A percentile compares a stretch with the other conserved stretches of the same genome.
Conservation (phyloP, 2,797 vertebrate species). For the Uromys caudimaculatus region DNA sequence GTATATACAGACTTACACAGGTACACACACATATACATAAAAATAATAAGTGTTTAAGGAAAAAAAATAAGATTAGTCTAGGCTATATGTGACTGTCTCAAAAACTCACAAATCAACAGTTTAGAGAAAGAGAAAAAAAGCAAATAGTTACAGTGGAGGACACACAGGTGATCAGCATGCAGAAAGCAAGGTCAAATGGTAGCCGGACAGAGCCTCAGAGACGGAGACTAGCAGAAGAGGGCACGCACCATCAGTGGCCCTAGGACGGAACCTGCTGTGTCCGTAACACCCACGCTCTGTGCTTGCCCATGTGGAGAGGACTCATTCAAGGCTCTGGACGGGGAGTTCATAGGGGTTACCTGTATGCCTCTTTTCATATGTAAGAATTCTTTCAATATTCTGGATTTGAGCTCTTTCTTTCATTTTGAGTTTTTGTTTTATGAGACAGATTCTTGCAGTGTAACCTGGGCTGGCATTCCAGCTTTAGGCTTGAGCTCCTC, state of each 20-base stretch:
- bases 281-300: neutral
- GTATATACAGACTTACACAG: neutral
- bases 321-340: neutral
- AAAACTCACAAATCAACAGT: neutral
- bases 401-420: neutral
- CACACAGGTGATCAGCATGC: neutral
- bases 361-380: neutral
- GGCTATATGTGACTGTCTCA: neutral
- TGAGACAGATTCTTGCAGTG: neutral
- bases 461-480: neutral
- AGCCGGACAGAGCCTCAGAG: neutral
- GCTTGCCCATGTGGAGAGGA: neutral
- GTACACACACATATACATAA: neutral
- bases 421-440: neutral
- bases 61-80: neutral
- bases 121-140: neutral
- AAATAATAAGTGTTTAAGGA: neutral
- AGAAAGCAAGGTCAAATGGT: neutral
- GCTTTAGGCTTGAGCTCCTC: neutral
- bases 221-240: neutral
- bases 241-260: neutral
- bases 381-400: neutral
- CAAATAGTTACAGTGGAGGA: neutral
- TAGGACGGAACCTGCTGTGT: neutral
- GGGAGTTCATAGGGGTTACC: neutral